Evolutionary conservation across 2,888 invertebrate genomes (phyloP).

Genomic region (Crossocerus cetratus): DNA sequence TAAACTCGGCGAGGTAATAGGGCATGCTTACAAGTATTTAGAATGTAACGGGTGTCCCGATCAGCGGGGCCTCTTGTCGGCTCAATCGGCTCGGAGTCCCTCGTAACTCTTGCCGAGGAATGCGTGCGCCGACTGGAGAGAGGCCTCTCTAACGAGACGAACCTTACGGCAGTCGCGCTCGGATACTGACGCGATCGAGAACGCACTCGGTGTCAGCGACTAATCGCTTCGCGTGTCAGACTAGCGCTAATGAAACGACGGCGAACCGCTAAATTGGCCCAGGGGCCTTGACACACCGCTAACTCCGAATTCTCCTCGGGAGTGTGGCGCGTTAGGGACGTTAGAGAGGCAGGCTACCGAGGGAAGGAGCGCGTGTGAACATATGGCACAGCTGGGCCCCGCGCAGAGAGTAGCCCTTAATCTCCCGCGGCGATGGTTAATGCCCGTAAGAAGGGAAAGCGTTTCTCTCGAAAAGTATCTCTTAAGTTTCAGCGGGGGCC

Average conservation of each 20-base stretch:
- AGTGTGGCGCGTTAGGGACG: too few species aligned
- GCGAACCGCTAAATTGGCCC: too few species aligned
- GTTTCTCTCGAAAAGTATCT: conserved; percentile 41
- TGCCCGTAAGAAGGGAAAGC: conserved; percentile 29
- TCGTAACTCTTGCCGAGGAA: conserved; percentile 37
- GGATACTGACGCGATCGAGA: too few species aligned
- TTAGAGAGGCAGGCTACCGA: background rate
- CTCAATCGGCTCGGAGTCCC: conserved; percentile 50
- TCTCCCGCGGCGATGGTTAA: conserved; percentile 37
- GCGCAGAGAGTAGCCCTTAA: conserved; percentile 38
- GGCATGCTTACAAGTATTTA: conserved; percentile 70
- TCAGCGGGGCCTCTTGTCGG: conserved; percentile 33
- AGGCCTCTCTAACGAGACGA: conserved; percentile 27
- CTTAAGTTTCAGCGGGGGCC: conserved; percentile 42
- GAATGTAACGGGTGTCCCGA: conserved; percentile 64
- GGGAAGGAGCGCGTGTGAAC: conserved; percentile 11
- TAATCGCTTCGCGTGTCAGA: too few species aligned
- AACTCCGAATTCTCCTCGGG: too few species aligned
- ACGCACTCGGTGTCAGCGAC: too few species aligned
- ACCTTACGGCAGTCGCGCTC: too few species aligned
- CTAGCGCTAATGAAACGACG: too few species aligned
- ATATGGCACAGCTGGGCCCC: conserved; percentile 30
- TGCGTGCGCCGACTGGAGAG: conserved; percentile 49
- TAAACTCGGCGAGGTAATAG: conserved; percentile 67
- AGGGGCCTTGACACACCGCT: too few species aligned